phyloP scores from a whole-genome alignment of 1,140 invertebrate genomes.

The Myzus persicae region DNA sequence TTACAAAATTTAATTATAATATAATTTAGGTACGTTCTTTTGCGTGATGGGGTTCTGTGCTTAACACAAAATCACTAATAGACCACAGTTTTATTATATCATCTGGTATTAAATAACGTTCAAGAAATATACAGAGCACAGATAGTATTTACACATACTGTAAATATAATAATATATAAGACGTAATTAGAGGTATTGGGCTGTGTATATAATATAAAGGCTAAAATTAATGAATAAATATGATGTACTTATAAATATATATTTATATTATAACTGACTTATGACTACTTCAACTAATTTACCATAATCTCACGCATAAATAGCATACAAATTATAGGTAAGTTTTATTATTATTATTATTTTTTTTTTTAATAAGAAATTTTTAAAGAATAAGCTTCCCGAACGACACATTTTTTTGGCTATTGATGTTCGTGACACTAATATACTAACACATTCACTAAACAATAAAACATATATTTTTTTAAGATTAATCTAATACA shows the following conservation, averaged over 20 bases:
- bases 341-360: neutral
- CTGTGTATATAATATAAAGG: neutral
- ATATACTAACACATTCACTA: neutral
- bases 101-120: neutral
- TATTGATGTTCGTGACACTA: conserved; percentile 29
- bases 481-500: conserved; percentile 4
- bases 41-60: neutral
- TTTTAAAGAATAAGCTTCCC: neutral
- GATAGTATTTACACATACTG: conserved; percentile 33
- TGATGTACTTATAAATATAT: neutral
- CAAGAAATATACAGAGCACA: conserved; percentile 33
- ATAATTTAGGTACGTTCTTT: neutral
- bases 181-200: neutral
- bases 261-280: neutral
- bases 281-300: neutral
- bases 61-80: conserved; percentile 2
- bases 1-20: conserved; percentile 15
- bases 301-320: conserved; percentile 29
- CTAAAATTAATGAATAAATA: conserved; percentile 27
- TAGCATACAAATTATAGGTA: neutral
- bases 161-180: neutral
- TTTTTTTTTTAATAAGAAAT: neutral
- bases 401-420: neutral
- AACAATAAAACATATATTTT: neutral
- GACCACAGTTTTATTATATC: neutral